These are phyloP conservation scores for Tipula vernalis DNA, from an alignment of 2,888 invertebrate genomes.

Conservation along the genomic window DNA sequence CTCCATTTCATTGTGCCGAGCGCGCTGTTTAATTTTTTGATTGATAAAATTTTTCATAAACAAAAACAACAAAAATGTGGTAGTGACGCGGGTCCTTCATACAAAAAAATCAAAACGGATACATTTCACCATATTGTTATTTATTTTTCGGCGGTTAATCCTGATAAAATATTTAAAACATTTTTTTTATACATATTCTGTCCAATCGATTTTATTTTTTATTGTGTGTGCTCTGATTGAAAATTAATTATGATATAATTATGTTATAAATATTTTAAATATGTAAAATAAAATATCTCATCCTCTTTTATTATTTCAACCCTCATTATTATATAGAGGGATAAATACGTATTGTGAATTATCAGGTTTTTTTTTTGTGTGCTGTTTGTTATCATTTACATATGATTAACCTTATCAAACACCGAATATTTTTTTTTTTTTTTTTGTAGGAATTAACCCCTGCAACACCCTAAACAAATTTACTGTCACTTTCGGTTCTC, in stretches of 20 bases:
- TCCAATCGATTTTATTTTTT: not conserved
- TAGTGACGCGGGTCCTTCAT: not conserved
- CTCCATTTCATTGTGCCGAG: not conserved
- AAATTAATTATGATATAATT: not conserved
- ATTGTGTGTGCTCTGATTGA: not conserved
- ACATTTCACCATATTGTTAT: not conserved
- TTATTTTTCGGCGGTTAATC: not conserved
- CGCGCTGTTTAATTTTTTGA: not conserved
- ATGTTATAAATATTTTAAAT: not conserved
- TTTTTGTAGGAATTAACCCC: not conserved
- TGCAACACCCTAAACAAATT: not conserved
- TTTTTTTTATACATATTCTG: not conserved
- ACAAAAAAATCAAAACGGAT: not conserved
- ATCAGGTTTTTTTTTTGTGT: not conserved
- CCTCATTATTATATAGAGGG: not conserved
- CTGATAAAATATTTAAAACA: not conserved
- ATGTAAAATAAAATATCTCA: not conserved
- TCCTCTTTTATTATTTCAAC: not conserved
- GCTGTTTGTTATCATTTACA: not conserved
- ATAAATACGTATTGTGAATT: not conserved
- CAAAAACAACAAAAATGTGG: not conserved
- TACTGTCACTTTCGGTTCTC: not conserved
- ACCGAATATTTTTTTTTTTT: not conserved
- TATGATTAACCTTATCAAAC: not conserved
- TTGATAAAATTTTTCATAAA: not conserved